Conservation (phyloP, 1,140 invertebrate species). For the Magallana gigas region DNA sequence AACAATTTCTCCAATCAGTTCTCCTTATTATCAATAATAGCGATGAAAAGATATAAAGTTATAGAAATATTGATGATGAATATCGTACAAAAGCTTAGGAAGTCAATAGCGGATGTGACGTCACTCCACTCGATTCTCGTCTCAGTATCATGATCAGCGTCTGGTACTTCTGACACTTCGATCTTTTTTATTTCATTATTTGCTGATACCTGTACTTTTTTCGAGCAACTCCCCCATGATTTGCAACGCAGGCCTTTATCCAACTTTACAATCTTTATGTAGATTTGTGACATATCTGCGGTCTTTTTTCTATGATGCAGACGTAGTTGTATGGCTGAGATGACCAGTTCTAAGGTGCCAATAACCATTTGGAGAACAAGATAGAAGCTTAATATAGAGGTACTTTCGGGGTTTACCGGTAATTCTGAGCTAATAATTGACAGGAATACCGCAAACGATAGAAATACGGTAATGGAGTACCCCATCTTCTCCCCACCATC, state of each 20-base stretch:
- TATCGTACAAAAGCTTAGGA: neutral
- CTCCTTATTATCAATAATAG: too few species aligned
- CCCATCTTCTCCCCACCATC: constrained; percentile 83
- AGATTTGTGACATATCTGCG: neutral
- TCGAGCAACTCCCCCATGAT: neutral
- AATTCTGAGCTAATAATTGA: constrained; percentile 82
- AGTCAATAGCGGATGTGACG: constrained; percentile 30
- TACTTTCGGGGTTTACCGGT: constrained; percentile 81
- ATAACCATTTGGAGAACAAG: constrained; percentile 23
- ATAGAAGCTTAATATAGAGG: constrained; percentile 76
- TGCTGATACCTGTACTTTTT: neutral
- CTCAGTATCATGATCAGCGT: neutral
- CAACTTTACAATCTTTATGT: neutral
- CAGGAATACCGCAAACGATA: constrained; percentile 83
- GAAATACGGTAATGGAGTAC: constrained; percentile 81
- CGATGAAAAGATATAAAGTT: neutral
- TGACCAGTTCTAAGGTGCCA: neutral
- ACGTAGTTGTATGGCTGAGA: constrained; percentile 40
- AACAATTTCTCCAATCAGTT: too few species aligned
- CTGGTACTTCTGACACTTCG: neutral
- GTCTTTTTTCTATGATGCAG: constrained; percentile 40
- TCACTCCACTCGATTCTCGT: neutral
- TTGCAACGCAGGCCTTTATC: neutral
- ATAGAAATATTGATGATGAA: neutral
- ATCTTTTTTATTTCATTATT: neutral